Base-by-base conservation (phyloP, 2,113 vertebrate species). In the Dendrocopos noguchii region DNA sequence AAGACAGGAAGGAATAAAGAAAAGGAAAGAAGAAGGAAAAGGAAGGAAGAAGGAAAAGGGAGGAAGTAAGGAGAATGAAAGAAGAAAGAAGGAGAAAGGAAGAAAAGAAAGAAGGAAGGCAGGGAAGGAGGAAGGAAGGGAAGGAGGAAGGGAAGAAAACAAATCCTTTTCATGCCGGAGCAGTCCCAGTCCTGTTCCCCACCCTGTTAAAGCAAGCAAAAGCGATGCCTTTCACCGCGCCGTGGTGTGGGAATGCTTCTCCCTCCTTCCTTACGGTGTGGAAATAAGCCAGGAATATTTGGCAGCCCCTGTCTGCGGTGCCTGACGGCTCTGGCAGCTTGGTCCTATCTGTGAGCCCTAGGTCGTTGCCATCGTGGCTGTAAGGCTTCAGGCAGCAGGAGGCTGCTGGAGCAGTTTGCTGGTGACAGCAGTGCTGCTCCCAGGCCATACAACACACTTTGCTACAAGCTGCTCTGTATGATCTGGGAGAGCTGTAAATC, bases 171-270 rank as follows among this genome's bases (percentile, higher is more conserved):
- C 17, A 6, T 57, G 63, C 42, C 72, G 80, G 61, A 87, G 75
- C 47, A 77, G 68, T 44, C 84, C 60, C 44, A 92, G 9, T 60
- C 25, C 64, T 20, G 22, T 56, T 89, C 42, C 33, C 28, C 36
- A 31, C 71, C 22, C 42, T 74, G 56, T 87, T 94, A 74, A 95
- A 91, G 89, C 61, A 91, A 89, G 88, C 87, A 71, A 87, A 93
- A 89, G 52, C 9, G 4, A 39, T 64, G 50, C 59, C 61, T 92
- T 90, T 95, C 33, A 18, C 67, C 15, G 1, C 25, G 2, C 64
- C 47, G 33, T 0, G 1, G 50, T 82, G 65, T 82, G 79, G 81
- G 81, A 95, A 80, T 78, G 28, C 79, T 74, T 66, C 79, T 92
- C 25, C 28, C 64, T 82, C 60, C 1, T 1, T 82, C 71, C 56